Conservation (phyloP, 2,797 vertebrate genomes). For the Rhinichthys osculus region DNA sequence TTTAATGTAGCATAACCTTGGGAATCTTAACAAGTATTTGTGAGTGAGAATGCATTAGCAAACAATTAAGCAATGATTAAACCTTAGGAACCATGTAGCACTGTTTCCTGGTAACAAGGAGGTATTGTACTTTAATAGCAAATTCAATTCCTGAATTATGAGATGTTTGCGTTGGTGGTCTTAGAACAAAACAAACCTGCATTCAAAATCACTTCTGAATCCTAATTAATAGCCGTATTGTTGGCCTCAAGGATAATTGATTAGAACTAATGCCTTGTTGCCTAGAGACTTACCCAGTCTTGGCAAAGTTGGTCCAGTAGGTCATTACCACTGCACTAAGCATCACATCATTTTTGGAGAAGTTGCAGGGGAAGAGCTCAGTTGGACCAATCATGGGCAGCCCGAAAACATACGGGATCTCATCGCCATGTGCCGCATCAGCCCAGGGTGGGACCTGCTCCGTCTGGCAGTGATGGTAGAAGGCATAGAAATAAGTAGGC, state of each 20-base stretch:
- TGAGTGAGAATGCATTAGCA: slow-evolving; percentile 30
- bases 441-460: slow-evolving; percentile 99
- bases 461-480: slow-evolving; percentile 99
- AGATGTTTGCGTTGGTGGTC: background rate
- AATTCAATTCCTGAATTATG: slow-evolving; percentile 1
- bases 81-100: slow-evolving; percentile 1
- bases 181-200: background rate
- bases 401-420: slow-evolving; percentile 97
- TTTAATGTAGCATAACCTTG: slow-evolving; percentile 29
- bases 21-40: slow-evolving; percentile 31
- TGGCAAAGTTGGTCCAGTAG: slow-evolving; percentile 99
- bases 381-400: slow-evolving; percentile 98
- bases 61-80: slow-evolving; percentile 27
- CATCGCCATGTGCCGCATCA: slow-evolving; percentile 96
- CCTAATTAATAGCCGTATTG: background rate
- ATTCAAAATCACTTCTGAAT: background rate
- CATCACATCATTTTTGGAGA: slow-evolving; percentile 99
- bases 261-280: background rate
- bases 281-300: slow-evolving; percentile 88
- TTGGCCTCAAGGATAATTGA: background rate
- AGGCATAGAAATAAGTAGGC: slow-evolving; percentile 98
- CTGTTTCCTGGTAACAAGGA: slow-evolving; percentile 39
- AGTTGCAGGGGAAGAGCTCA: slow-evolving; percentile 98
- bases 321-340: slow-evolving; percentile 99
- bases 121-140: background rate